phyloP scores from a whole-genome alignment of 2,797 vertebrate species.

The Karalla daura region DNA sequence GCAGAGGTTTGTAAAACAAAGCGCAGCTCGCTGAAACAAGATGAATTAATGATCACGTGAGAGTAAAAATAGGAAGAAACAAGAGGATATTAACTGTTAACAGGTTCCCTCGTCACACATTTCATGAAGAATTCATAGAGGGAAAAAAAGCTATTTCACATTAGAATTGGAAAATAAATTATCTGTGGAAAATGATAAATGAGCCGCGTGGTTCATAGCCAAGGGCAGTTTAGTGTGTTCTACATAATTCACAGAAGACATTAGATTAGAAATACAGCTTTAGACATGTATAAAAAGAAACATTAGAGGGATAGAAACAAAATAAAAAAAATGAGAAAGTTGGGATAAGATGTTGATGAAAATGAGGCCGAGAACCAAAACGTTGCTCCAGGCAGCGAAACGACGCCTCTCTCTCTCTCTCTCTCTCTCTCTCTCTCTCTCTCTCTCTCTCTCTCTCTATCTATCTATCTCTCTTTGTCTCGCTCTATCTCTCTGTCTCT shows the following conservation, averaged over 20 bases:
- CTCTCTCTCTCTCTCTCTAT: too few species aligned
- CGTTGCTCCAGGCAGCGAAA: constrained; percentile 6
- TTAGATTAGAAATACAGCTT: neutral
- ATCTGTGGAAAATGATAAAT: constrained; percentile 1
- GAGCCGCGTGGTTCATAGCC: neutral
- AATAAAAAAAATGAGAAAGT: constrained; percentile 19
- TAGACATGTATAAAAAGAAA: neutral
- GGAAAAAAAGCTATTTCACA: neutral
- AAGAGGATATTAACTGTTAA: neutral
- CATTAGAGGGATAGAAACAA: neutral
- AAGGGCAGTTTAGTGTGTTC: constrained; percentile 20
- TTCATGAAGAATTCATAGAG: neutral
- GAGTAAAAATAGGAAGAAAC: neutral
- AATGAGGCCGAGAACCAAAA: constrained; percentile 3
- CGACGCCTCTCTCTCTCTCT: too few species aligned
- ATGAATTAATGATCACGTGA: neutral
- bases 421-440: too few species aligned
- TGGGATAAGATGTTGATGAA: constrained; percentile 1
- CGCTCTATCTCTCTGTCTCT: too few species aligned
- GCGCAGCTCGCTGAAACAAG: constrained; percentile 16
- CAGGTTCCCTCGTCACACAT: neutral
- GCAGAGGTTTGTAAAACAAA: neutral
- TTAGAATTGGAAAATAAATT: neutral
- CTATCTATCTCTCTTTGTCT: too few species aligned
- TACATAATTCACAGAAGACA: constrained; percentile 21